phyloP scores from a whole-genome alignment of 2,797 vertebrate species.

The Mastacembelus armatus region DNA sequence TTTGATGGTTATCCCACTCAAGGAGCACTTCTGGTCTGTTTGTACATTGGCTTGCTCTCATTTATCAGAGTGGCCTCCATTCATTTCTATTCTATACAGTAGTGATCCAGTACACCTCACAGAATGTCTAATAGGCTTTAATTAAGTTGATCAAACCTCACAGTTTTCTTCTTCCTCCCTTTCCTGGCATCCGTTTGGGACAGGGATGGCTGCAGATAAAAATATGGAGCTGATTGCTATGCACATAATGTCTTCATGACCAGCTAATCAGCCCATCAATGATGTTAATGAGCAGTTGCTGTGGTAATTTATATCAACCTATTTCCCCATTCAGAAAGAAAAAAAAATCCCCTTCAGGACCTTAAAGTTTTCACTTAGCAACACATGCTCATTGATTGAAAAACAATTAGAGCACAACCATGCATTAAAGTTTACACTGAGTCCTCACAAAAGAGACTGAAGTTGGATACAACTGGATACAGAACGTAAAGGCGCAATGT shows the following conservation, averaged over 20 bases:
- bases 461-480: not conserved
- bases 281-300: constrained; percentile 88
- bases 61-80: constrained; percentile 59
- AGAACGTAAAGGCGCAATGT: not conserved
- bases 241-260: constrained; percentile 88
- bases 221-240: constrained; percentile 89
- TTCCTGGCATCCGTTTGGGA: constrained; percentile 72
- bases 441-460: not conserved
- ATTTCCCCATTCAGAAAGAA: constrained; percentile 54
- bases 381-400: not conserved
- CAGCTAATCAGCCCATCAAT: constrained; percentile 92
- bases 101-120: constrained; percentile 47
- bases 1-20: constrained; percentile 45
- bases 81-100: constrained; percentile 62
- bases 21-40: constrained; percentile 40
- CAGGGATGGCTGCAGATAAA: constrained; percentile 82
- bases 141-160: constrained; percentile 77
- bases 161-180: constrained; percentile 26
- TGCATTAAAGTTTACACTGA: not conserved
- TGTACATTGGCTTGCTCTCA: constrained; percentile 23
- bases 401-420: not conserved
- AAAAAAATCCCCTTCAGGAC: constrained; percentile 29
- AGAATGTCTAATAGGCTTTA: constrained; percentile 77
- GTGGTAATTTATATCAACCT: constrained; percentile 84
- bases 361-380: constrained; percentile 9